phyloP scores from a whole-genome alignment of 2,888 invertebrate species.

The Netelia melanura region DNA sequence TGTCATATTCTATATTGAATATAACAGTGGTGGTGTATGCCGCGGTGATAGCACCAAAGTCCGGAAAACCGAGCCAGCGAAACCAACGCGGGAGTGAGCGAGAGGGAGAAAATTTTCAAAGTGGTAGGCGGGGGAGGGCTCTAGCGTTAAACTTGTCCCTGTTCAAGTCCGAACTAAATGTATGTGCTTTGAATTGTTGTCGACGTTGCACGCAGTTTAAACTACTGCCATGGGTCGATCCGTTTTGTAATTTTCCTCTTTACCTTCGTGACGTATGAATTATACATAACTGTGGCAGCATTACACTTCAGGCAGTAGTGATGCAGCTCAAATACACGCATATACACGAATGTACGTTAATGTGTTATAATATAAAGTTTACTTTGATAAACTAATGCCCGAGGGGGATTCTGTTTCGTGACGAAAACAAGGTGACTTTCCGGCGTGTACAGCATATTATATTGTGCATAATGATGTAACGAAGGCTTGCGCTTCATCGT shows the following conservation, averaged over 20 bases:
- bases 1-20: no score
- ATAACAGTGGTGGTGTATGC: no score
- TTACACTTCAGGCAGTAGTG: conserved; percentile 19
- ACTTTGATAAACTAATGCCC: conserved; percentile 63
- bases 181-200: conserved; percentile 59
- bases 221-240: conserved; percentile 45
- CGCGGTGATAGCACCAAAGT: no score
- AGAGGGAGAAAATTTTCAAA: conserved; percentile 33
- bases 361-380: conserved; percentile 41
- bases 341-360: background rate
- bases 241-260: conserved; percentile 35
- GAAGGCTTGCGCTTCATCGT: background rate
- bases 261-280: background rate
- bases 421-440: background rate
- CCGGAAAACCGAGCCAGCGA: no score
- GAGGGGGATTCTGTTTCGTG: conserved; percentile 45
- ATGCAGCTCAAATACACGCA: conserved; percentile 32
- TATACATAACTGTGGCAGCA: conserved; percentile 17
- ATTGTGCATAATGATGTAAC: background rate
- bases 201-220: conserved; percentile 40
- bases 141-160: no score
- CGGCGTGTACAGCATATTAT: background rate
- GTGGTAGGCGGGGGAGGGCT: background rate
- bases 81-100: background rate
- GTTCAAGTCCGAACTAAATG: conserved; percentile 1